phyloP scores from a whole-genome alignment of 2,113 vertebrate genomes.

The Malurus alboscapulatus region DNA sequence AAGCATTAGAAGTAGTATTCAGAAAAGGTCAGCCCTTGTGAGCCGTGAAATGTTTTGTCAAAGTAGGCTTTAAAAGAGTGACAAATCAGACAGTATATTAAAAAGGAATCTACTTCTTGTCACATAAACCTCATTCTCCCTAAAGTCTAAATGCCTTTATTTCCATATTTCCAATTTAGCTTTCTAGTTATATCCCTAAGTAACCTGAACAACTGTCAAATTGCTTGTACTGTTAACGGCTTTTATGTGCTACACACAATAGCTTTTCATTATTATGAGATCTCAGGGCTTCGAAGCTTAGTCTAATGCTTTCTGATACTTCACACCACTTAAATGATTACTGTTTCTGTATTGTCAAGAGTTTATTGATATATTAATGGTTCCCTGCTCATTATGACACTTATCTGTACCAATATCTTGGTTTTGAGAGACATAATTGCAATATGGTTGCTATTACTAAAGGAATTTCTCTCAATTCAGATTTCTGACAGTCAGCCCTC shows the following conservation, averaged over 20 bases:
- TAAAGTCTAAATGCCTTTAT: slow-evolving; percentile 15
- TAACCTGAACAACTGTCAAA: not conserved
- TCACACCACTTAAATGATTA: not conserved
- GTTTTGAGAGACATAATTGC: not conserved
- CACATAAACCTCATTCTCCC: not conserved
- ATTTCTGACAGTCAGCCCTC: not conserved
- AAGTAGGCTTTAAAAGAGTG: not conserved
- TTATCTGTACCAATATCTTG: not conserved
- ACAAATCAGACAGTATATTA: not conserved
- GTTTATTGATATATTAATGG: not conserved
- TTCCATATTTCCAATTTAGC: slow-evolving; percentile 37
- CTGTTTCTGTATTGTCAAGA: not conserved
- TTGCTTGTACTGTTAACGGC: not conserved
- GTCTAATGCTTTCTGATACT: not conserved
- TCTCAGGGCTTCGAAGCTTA: not conserved
- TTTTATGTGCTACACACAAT: slow-evolving; percentile 7
- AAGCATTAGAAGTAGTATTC: not conserved
- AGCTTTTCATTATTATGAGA: slow-evolving; percentile 10
- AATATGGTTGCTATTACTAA: not conserved
- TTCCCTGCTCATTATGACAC: not conserved
- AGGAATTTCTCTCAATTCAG: not conserved
- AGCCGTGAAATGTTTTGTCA: not conserved
- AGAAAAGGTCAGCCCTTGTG: slow-evolving; percentile 3
- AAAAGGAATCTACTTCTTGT: not conserved
- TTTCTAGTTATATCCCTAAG: not conserved